Evolutionary conservation across 1,140 invertebrate genomes (phyloP).

Genomic region (Drosophila ananassae): DNA sequence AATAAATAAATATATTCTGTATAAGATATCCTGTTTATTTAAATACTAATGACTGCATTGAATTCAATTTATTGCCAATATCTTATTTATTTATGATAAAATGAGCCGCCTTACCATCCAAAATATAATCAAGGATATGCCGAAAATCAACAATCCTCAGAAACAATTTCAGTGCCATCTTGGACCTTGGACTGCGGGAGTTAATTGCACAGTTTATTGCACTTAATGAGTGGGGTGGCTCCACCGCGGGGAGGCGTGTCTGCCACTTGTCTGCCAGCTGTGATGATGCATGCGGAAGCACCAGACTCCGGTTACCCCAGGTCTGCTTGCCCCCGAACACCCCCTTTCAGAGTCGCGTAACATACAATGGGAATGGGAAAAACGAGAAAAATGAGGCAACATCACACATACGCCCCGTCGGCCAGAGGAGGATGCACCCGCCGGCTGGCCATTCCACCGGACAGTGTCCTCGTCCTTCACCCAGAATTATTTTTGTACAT

Average conservation of each 20-base stretch:
- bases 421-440: slow-evolving; percentile 33
- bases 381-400: slow-evolving; percentile 48
- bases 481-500: slow-evolving; percentile 82
- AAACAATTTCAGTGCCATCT: slow-evolving; percentile 6
- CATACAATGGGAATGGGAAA: slow-evolving; percentile 51
- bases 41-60: too few species aligned
- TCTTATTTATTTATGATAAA: too few species aligned
- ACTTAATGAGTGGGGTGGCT: slow-evolving; percentile 66
- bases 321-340: neutral
- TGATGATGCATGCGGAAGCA: slow-evolving; percentile 68
- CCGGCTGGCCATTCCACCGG: slow-evolving; percentile 35
- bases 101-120: too few species aligned
- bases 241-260: slow-evolving; percentile 37
- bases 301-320: slow-evolving; percentile 43
- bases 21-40: too few species aligned
- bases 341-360: slow-evolving; percentile 20
- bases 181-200: slow-evolving; percentile 37
- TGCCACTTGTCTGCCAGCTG: slow-evolving; percentile 65
- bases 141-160: neutral
- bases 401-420: slow-evolving; percentile 63
- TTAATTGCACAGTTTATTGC: slow-evolving; percentile 76
- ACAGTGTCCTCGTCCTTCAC: slow-evolving; percentile 80
- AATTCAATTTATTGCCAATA: neutral
- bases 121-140: neutral
- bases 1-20: too few species aligned